Evolutionary conservation across 2,888 invertebrate species (phyloP), one percentile per base, ranked within the genome.

Genomic region (Drosophila affinis): DNA sequence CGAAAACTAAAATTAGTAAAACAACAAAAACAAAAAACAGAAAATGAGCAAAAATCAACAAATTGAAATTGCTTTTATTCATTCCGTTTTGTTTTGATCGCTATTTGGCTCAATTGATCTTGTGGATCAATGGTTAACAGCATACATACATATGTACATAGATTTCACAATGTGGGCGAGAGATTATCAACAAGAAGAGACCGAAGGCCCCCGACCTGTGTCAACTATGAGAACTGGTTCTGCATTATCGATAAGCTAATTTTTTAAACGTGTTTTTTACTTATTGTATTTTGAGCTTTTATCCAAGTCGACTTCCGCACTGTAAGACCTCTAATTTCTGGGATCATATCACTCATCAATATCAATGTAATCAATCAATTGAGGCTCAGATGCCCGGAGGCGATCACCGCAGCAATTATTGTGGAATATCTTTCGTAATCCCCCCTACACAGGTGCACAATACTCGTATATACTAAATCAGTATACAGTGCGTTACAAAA

Each of bases 1-100:
- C 72, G 77, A 79, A 62, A 88, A 85, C 84, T 85, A 85, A 85
- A 85, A 72, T 85, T 88, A 85, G 86, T 87, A 58, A 57, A 52
- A 47, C 64, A 72, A 55, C 71, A 84, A 73, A 44, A 75, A 64
- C 56, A 27, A 9, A 73, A 76, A 71, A 69, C 24, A 48, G 27
- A 48, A 76, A 69, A 58, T 60, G 48, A 39, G 57, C 70, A 53
- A 75, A 72, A 39, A 46, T 63, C 72, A 70, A 81, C 88, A 78
- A 84, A 84, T 75, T 76, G 70, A 75, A 78, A 75, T 72, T 72
- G 49, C 58, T 72, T 72, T 58, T 51, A 75, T 79, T 71, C 47
- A 59, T 48, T 74, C 68, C 46, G 51, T 64, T 39, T 49, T 14
- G 47, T 60, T 49, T 51, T 67, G 51, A 18, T 21, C 27, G 57